Base-by-base conservation (phyloP, 1,140 invertebrate genomes). In the Eriocheir sinensis region DNA sequence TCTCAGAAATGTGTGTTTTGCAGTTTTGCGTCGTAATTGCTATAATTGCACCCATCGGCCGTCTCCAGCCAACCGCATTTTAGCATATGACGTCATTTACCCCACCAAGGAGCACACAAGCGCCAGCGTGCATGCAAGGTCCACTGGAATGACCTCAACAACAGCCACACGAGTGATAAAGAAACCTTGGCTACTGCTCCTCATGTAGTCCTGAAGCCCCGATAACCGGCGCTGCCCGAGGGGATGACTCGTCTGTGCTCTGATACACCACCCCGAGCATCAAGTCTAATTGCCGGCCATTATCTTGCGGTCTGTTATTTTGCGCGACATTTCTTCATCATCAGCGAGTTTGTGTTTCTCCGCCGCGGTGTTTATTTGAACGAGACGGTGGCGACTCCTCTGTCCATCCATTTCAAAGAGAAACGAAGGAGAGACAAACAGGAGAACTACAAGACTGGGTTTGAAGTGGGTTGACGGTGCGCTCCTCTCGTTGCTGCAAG, bases 1-100 rank as follows among this genome's bases (percentile, higher is more conserved):
- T 93, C 86, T 93, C 92, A 93, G 85, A 93, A 93, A 88, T 53
- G 92, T 93, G 83, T 81, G 92, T 60, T 88, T 93, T 93, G 92
- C 92, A 93, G 92, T 85, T 81, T 86, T 53, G 92, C 81, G 85
- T 81, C 48, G 83, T 93, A 93, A 93, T 93, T 93, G 86, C 86
- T 60, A 81, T 93, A 93, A 93, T 93, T 93, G 81, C 92, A 93
- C 92, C 92, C 92, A 88, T 48, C 38, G 92, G 92, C 81, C 27
- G 44, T 93, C 92, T 93, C 92, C 38, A 41, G 32, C 80, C 44
- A 85, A 93, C 92, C 81, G 92, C 92, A 93, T 93, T 93, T 93
- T 93, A 86, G 92, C 92, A 93, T 93, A 93, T 48, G 44, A 44
- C 92, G 53, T 93, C 92, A 93, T 93, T 86, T 86, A 53, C 92